These are phyloP conservation scores for Astur gentilis DNA, from an alignment of 2,113 vertebrate species.

Conservation along the genomic window DNA sequence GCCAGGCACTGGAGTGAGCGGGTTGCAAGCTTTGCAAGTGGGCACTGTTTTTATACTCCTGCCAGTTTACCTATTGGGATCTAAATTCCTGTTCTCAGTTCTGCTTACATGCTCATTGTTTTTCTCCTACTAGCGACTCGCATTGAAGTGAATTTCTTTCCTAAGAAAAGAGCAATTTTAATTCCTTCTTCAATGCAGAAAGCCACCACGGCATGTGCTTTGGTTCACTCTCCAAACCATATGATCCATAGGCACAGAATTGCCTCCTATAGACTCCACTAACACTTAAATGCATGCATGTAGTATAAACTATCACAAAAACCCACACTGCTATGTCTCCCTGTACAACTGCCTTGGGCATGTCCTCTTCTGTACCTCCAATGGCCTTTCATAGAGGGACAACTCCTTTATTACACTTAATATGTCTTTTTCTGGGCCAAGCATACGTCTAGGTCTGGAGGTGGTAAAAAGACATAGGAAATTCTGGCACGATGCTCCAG, in stretches of 20 bases:
- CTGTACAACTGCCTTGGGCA: not conserved
- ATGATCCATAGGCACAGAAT: not conserved
- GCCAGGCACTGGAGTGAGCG: not conserved
- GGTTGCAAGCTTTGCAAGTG: not conserved
- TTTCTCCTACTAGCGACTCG: not conserved
- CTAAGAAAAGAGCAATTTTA: too few species aligned
- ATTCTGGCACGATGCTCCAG: not conserved
- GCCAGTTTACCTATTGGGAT: not conserved
- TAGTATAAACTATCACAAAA: not conserved
- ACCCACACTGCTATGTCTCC: accelerated
- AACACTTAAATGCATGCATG: too few species aligned
- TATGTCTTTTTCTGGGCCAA: not conserved
- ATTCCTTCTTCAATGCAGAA: too few species aligned
- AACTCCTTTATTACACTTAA: not conserved
- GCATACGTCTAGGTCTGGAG: not conserved
- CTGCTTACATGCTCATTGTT: not conserved
- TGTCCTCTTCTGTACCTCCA: not conserved
- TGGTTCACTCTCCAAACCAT: not conserved
- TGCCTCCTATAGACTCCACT: too few species aligned
- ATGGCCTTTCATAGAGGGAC: accelerated
- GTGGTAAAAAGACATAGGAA: not conserved
- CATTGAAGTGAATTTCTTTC: too few species aligned
- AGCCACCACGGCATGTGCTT: too few species aligned
- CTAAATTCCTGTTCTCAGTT: not conserved
- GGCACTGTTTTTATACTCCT: not conserved